Base-by-base conservation (phyloP, 2,797 vertebrate species). In the Leuciscus waleckii region DNA sequence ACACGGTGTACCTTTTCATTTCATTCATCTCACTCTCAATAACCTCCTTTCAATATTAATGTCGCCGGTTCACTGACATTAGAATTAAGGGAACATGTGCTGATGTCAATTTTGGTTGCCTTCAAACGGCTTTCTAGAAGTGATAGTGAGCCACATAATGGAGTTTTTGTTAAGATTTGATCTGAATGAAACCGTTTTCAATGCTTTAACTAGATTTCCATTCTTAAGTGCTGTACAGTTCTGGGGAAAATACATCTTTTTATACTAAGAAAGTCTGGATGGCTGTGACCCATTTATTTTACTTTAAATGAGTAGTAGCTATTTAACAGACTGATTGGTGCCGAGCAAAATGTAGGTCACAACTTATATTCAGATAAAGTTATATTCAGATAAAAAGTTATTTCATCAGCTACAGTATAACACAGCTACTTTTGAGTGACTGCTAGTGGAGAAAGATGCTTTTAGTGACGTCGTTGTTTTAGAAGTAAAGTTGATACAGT, bases 51-150 rank as follows among this genome's bases (percentile, higher is more conserved):
- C 32, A 58, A 90, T 92, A 91, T 91, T 91, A 92, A 91, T 87
- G 37, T 79, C 86, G 82, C 86, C 90, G 85, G 85, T 85, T 89
- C 80, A 80, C 91, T 69, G 86, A 89, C 88, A 68, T 76, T 85
- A 87, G 82, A 88, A 89, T 58, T 87, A 80, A 85, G 88, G 49
- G 74, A 69, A 88, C 90, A 91, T 86, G 85, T 90, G 89, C 85
- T 81, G 90, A 84, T 87, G 83, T 90, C 91, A 89, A 86, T 89
- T 87, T 71, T 79, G 46, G 88, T 89, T 87, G 87, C 85, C 89
- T 78, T 81, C 88, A 90, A 92, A 91, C 74, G 63, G 87, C 88
- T 88, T 76, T 39, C 69, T 83, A 88, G 89, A 91, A 41, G 29
- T 32, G 67, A 77, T 43, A 29, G 37, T 78, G 65, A 82, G 78